A percentile compares a stretch with the other conserved stretches of the same genome.
phyloP scores from a whole-genome alignment of 2,113 vertebrate species.

The Saccopteryx bilineata region DNA sequence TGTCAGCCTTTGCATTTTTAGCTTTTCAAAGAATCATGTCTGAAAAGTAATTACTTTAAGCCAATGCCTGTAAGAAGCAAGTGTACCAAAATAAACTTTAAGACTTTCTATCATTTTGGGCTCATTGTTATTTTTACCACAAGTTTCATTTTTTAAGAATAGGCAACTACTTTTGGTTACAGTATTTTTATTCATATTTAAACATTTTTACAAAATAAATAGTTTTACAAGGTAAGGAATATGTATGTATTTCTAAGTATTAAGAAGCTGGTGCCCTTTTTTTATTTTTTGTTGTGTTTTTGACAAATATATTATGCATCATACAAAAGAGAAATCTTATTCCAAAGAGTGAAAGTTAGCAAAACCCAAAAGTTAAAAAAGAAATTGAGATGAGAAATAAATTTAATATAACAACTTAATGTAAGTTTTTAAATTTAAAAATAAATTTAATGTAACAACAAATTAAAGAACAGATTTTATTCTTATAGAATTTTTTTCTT shows the following conservation, averaged over 20 bases:
- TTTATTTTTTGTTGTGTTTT: constrained; percentile 74
- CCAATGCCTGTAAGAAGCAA: constrained; percentile 70
- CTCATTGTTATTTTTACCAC: constrained; percentile 43
- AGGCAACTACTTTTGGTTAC: constrained; percentile 77
- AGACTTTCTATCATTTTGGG: constrained; percentile 45
- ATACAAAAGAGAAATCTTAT: constrained; percentile 78
- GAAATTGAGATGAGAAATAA: not conserved
- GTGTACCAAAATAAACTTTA: constrained; percentile 80
- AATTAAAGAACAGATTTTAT: constrained; percentile 13
- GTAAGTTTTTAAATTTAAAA: not conserved
- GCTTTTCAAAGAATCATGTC: constrained; percentile 52
- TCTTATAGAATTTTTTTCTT: constrained; percentile 56
- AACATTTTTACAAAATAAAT: constrained; percentile 89
- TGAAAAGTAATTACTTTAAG: constrained; percentile 47
- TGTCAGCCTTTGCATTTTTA: constrained; percentile 53
- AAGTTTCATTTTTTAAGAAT: constrained; percentile 55
- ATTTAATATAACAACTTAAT: not conserved
- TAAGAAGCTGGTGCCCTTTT: constrained; percentile 74
- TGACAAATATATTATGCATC: constrained; percentile 78
- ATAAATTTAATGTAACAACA: not conserved
- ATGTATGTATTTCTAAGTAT: constrained; percentile 85
- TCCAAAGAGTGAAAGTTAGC: constrained; percentile 68
- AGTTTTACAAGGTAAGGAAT: constrained; percentile 87
- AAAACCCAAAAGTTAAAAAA: constrained; percentile 48
- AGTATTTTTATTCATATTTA: constrained; percentile 87